Conservation (phyloP, 2,113 vertebrate species). For the Scatophagus argus region DNA sequence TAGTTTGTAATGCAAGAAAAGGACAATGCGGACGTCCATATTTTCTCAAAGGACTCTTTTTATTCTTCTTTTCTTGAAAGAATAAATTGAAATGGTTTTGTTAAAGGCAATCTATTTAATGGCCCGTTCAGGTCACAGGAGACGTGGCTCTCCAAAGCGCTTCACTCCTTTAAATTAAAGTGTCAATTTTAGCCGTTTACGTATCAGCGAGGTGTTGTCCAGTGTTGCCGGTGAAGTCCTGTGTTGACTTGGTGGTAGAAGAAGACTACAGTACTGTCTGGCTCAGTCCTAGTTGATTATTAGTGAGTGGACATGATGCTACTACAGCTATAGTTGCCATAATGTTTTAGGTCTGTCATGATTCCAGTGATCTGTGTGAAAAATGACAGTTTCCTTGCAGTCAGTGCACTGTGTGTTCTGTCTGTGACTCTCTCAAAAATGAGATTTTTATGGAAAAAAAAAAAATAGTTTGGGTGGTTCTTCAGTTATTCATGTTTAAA, state of each 20-base stretch:
- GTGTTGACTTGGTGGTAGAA: conserved; percentile 56
- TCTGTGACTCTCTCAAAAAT: conserved; percentile 34
- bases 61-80: conserved; percentile 59
- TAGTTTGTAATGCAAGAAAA: conserved; percentile 77
- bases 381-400: conserved; percentile 34
- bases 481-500: conserved; percentile 61
- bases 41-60: conserved; percentile 54
- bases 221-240: conserved; percentile 65
- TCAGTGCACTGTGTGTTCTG: conserved; percentile 67
- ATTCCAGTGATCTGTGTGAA: conserved; percentile 27
- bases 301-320: conserved; percentile 43
- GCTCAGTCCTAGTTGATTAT: conserved; percentile 51
- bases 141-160: conserved; percentile 24
- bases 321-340: conserved; percentile 64
- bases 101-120: conserved; percentile 58
- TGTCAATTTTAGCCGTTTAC: conserved; percentile 70
- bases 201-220: conserved; percentile 60
- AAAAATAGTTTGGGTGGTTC: conserved; percentile 13
- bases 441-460: conserved; percentile 13
- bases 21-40: conserved; percentile 37
- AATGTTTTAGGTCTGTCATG: conserved; percentile 48
- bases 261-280: conserved; percentile 41
- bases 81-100: conserved; percentile 44
- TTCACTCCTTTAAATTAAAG: conserved; percentile 61
- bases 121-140: conserved; percentile 38